Percentiles rank a stretch among this genome's conserved stretches.
Conservation (phyloP, 2,888 invertebrate genomes). For the Macaria liturata region DNA sequence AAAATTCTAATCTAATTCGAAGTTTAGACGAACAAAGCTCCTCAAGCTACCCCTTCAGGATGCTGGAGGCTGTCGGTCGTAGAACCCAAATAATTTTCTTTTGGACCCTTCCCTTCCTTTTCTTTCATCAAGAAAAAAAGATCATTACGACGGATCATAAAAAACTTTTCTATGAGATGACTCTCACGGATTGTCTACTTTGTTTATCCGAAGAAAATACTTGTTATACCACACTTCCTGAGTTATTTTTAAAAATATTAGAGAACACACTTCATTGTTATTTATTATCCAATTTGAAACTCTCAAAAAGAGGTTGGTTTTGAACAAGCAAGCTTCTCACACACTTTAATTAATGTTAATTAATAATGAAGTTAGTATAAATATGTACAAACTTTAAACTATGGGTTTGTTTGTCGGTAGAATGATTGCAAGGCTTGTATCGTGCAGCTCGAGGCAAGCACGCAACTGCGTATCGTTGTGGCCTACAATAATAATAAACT, state of each 20-base stretch:
- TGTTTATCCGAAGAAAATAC: constrained; percentile 4
- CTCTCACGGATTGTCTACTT: neutral
- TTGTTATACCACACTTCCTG: neutral
- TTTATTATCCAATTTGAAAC: no score
- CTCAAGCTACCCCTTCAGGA: neutral
- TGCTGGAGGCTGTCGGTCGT: neutral
- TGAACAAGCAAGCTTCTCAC: no score
- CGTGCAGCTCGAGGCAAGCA: constrained; percentile 54
- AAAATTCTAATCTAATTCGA: constrained; percentile 1
- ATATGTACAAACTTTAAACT: no score
- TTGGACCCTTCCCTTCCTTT: constrained; percentile 6
- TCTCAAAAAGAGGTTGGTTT: no score
- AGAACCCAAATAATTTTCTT: constrained; percentile 11
- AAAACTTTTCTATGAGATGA: constrained; percentile 13
- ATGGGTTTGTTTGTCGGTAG: constrained; percentile 14
- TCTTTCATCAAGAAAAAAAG: constrained; percentile 11
- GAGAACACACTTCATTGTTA: no score
- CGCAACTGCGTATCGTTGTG: constrained; percentile 50
- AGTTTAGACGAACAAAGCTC: neutral
- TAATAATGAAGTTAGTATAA: no score
- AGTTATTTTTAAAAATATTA: no score
- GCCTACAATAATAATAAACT: constrained; percentile 42
- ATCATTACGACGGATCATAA: constrained; percentile 19
- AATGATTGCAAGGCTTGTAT: constrained; percentile 59
- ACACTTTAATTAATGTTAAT: no score